Evolutionary conservation across 1,140 invertebrate genomes (phyloP).

Genomic region (Lutraria rhynchaena): DNA sequence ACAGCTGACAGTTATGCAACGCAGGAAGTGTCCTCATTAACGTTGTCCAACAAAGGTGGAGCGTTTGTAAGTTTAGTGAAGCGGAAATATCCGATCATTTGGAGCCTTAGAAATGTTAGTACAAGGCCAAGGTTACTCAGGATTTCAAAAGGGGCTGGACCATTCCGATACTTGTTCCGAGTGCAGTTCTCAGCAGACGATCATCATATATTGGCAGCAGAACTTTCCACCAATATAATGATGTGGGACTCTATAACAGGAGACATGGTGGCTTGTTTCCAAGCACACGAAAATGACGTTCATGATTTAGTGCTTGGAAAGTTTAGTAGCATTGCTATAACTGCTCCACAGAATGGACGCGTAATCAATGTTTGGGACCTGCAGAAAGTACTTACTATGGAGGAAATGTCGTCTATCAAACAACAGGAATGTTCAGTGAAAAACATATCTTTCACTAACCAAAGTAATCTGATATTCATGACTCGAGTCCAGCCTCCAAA

Average conservation of each 20-base stretch:
- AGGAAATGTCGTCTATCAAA: slow-evolving; percentile 51
- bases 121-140: slow-evolving; percentile 42
- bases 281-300: slow-evolving; percentile 50
- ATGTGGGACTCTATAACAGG: slow-evolving; percentile 54
- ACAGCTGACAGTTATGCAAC: slow-evolving; percentile 46
- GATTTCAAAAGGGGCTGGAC: slow-evolving; percentile 23
- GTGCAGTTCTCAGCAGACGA: slow-evolving; percentile 52
- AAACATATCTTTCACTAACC: slow-evolving; percentile 45
- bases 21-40: slow-evolving; percentile 48
- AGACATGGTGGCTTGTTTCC: slow-evolving; percentile 29
- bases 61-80: slow-evolving; percentile 52
- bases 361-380: slow-evolving; percentile 54
- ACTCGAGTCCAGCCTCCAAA: slow-evolving; percentile 47
- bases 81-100: slow-evolving; percentile 53
- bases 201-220: slow-evolving; percentile 40
- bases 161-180: slow-evolving; percentile 44
- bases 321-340: slow-evolving; percentile 11
- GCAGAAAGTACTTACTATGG: slow-evolving; percentile 49
- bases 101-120: slow-evolving; percentile 56
- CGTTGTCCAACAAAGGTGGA: slow-evolving; percentile 36
- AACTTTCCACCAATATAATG: slow-evolving; percentile 50
- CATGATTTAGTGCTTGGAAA: slow-evolving; percentile 30
- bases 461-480: slow-evolving; percentile 50
- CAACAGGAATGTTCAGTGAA: slow-evolving; percentile 45
- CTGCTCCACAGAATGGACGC: slow-evolving; percentile 26